Evolutionary conservation across 30 jellyfish, hydroid and myxozoan genomes (phyloP).

Genomic region (Sanderia malayensis): DNA sequence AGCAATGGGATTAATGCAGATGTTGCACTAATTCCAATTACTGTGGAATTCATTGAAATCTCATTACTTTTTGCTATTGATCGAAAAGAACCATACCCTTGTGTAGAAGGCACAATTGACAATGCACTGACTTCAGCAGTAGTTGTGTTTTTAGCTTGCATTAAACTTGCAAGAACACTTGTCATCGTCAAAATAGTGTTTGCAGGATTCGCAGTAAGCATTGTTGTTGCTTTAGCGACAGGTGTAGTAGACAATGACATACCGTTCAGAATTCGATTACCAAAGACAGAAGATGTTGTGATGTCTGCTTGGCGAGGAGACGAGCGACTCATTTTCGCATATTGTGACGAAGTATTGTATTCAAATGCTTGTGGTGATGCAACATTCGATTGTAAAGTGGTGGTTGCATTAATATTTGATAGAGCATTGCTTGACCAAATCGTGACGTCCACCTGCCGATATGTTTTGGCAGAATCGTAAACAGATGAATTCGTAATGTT

Average conservation of each 20-base stretch:
- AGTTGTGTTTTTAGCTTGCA: too few relatives aligned
- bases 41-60: too few relatives aligned
- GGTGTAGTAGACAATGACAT: too few relatives aligned
- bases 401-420: not conserved
- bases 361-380: not conserved
- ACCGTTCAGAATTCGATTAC: not conserved
- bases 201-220: not conserved
- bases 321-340: not conserved
- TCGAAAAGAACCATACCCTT: not conserved
- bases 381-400: not conserved
- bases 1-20: too few relatives aligned
- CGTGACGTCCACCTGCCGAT: not conserved
- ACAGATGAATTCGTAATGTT: not conserved
- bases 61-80: too few relatives aligned
- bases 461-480: not conserved
- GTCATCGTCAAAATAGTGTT: not conserved
- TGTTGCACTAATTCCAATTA: too few relatives aligned
- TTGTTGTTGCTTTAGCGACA: not conserved
- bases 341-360: not conserved
- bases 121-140: too few relatives aligned
- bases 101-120: not conserved
- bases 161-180: too few relatives aligned
- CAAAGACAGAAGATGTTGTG: not conserved
- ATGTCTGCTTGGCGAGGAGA: not conserved
- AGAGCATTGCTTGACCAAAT: not conserved